A percentile compares a stretch with the other conserved stretches of the same genome.
phyloP scores from a whole-genome alignment of 2,888 invertebrate species.

The Ctena decussata region DNA sequence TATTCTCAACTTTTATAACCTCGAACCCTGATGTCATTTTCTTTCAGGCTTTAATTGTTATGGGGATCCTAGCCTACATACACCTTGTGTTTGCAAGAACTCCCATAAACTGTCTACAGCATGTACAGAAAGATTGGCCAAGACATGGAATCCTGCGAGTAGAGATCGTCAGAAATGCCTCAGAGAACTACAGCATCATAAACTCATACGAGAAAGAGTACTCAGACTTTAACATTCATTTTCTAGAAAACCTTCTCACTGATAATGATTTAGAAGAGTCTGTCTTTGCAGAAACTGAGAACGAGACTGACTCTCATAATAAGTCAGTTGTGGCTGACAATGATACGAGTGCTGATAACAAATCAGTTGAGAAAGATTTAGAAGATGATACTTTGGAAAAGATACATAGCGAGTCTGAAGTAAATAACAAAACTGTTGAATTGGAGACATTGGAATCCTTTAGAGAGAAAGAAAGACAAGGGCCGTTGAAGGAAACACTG shows the following conservation, averaged over 20 bases:
- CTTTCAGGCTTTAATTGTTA: slow-evolving; percentile 92
- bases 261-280: slow-evolving; percentile 20
- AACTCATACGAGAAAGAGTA: slow-evolving; percentile 94
- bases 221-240: slow-evolving; percentile 76
- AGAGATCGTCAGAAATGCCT: slow-evolving; percentile 90
- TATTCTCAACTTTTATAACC: too few relatives aligned
- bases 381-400: neutral
- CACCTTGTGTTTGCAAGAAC: slow-evolving; percentile 97
- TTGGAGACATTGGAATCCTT: slow-evolving; percentile 2
- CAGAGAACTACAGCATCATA: slow-evolving; percentile 92
- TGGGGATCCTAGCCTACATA: slow-evolving; percentile 97
- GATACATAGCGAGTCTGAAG: neutral
- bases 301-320: neutral
- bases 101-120: slow-evolving; percentile 97
- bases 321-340: neutral
- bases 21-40: too few relatives aligned
- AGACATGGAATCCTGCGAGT: slow-evolving; percentile 97
- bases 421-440: neutral
- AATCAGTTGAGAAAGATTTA: slow-evolving; percentile 9
- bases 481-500: slow-evolving; percentile 82
- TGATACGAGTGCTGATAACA: slow-evolving; percentile 15
- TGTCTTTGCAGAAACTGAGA: neutral
- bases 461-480: neutral
- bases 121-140: slow-evolving; percentile 95
- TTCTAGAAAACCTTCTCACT: slow-evolving; percentile 65